Percentiles rank a stretch among this genome's conserved stretches.
Conservation (phyloP, 2,888 invertebrate genomes). For the Melikaiella ostensackeni region DNA sequence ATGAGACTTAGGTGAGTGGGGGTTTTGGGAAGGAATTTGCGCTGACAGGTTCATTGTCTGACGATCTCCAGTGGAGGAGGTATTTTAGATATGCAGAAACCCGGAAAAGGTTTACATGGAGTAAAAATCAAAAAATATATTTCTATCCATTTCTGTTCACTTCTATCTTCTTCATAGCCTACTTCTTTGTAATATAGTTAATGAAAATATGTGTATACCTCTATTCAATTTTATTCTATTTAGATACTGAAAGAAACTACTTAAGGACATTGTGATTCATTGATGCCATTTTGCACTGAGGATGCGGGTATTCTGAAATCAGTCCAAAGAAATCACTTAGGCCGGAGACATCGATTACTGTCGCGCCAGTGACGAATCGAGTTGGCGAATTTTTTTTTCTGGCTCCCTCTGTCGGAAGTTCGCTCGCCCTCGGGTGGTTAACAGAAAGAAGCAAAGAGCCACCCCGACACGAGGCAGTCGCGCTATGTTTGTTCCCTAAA, state of each 20-base stretch:
- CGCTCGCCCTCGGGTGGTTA: slow-evolving; percentile 29
- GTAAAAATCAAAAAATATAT: no score
- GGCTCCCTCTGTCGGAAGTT: slow-evolving; percentile 25
- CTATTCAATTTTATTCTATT: background rate
- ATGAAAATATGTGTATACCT: no score
- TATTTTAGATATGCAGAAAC: no score
- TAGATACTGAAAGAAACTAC: background rate
- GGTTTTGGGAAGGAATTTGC: no score
- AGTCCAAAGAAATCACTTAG: slow-evolving; percentile 45
- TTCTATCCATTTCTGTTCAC: no score
- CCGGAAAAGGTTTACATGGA: no score
- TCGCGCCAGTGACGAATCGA: slow-evolving; percentile 52
- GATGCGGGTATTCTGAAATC: background rate
- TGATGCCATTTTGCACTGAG: background rate
- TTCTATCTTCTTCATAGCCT: no score
- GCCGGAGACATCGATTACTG: slow-evolving; percentile 54
- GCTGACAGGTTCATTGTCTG: no score
- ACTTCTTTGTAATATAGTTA: no score
- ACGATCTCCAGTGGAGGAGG: no score
- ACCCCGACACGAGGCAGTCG: slow-evolving; percentile 36
- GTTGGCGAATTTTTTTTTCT: slow-evolving; percentile 39
- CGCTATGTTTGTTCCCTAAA: slow-evolving; percentile 57
- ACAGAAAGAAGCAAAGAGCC: slow-evolving; percentile 18
- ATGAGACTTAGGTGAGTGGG: no score
- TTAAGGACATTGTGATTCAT: slow-evolving; percentile 22